These are phyloP conservation scores for Ctenosaura bakeri DNA, from an alignment of 2,797 vertebrate species.

Conservation along the genomic window DNA sequence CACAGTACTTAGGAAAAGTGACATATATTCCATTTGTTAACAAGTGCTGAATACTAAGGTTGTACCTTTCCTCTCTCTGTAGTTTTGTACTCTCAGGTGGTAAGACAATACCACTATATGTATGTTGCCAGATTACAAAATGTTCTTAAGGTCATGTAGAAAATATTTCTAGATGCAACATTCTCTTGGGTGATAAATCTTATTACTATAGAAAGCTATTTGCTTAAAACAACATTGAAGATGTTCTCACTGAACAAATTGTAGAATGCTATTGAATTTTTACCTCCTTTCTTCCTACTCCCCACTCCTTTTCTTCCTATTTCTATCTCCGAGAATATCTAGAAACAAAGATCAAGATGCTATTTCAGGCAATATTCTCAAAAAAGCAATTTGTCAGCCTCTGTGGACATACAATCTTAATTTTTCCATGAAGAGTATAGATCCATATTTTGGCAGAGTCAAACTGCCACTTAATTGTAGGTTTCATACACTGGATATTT, in stretches of 20 bases:
- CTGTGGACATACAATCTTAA: not conserved
- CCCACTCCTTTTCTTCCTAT: not conserved
- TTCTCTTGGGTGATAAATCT: conserved; percentile 18
- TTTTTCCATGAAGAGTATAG: not conserved
- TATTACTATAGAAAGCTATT: fast-evolving
- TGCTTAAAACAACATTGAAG: conserved; percentile 8
- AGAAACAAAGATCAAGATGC: not conserved
- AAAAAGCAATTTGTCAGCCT: not conserved
- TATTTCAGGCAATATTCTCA: conserved; percentile 17
- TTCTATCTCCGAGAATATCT: not conserved
- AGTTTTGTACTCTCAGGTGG: conserved; percentile 28
- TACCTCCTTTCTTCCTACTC: not conserved
- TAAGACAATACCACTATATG: not conserved
- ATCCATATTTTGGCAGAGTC: not conserved
- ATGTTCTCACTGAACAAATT: conserved; percentile 27
- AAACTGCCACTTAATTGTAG: not conserved
- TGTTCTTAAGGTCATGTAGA: not conserved
- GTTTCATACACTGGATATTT: not conserved
- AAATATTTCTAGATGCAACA: conserved; percentile 32
- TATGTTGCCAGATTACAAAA: conserved; percentile 27
- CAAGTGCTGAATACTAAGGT: not conserved
- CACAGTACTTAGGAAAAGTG: not conserved
- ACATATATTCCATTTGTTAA: not conserved
- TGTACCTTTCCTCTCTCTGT: not conserved
- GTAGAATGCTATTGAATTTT: not conserved